These are phyloP conservation scores for Ceryle rudis DNA, from an alignment of 2,797 vertebrate genomes.

Conservation along the genomic window DNA sequence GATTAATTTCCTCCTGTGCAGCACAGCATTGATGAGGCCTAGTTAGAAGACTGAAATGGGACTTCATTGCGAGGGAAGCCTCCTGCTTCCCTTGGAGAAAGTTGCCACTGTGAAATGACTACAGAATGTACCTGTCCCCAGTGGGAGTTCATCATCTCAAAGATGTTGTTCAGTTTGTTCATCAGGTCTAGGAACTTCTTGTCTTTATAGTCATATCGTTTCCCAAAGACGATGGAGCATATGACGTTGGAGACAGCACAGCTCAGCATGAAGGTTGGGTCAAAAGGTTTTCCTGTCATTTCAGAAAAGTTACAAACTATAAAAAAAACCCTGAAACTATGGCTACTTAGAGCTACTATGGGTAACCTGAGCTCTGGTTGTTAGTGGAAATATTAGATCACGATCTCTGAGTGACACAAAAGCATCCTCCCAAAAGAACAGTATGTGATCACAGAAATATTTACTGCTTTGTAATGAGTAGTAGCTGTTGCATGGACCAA, in stretches of 20 bases:
- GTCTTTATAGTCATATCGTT: slow-evolving; percentile 85
- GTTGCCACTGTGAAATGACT: not conserved
- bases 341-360: not conserved
- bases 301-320: not conserved
- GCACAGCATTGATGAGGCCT: not conserved
- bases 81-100: not conserved
- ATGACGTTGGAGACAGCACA: slow-evolving; percentile 83
- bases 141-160: not conserved
- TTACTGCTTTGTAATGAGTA: not conserved
- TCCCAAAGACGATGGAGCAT: slow-evolving; percentile 84
- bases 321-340: accelerated
- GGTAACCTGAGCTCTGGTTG: not conserved
- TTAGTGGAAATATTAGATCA: not conserved
- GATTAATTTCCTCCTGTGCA: not conserved
- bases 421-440: not conserved
- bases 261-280: slow-evolving; percentile 80
- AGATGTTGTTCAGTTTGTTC: slow-evolving; percentile 10
- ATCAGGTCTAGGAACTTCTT: slow-evolving; percentile 76
- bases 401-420: not conserved
- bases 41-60: not conserved
- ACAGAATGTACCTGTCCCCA: slow-evolving; percentile 40
- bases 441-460: not conserved
- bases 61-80: not conserved
- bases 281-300: slow-evolving; percentile 80
- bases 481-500: not conserved